Base-by-base conservation (phyloP, 2,797 vertebrate species). In the Girardinus metallicus region DNA sequence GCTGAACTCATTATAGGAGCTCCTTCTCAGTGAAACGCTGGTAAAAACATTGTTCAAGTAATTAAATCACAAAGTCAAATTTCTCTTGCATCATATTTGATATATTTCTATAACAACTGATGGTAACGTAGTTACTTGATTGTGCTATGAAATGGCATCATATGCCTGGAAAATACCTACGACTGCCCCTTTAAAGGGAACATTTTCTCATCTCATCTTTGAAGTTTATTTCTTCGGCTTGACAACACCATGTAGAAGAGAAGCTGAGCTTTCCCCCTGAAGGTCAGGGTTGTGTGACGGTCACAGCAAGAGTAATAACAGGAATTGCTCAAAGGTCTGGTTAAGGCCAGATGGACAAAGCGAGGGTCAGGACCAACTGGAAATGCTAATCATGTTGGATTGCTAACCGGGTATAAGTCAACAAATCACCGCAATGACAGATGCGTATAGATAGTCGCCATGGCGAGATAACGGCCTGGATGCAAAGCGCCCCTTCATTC, bases 301-400 rank as follows among this genome's bases (percentile, higher is more conserved):
- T 62, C 11, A 29, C n/a, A 2, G 60, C 57, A 2, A 41, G 64
- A 36, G n/a, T 31, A 41, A 64, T 39, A 55, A 60, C 8, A 73
- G 31, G 47, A n/a, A 23, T 1, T 18, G 31, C 23, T 29, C 57
- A 26, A 44, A 44, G 1, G 36, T 73, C 68, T 71, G 18, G 55
- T 76, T 43, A 51, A 55, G 76, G 74, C 75, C 85, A 85, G 82
- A 87, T 81, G 83, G 79, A 51, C 64, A 9, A 16, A 76, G 60
- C 13, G 4, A 75, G 34, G 39, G 78, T 21, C 79, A 47, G 53
- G n/a, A 74, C 15, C 26, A n/a, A 70, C 75, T 10, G 39, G 73
- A 53, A 76, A 85, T 62, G 18, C 39, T 87, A 68, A 91, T 85
- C 16, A 2, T 66, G 78, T 87, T 26, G 75, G 81, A 76, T 36